A percentile compares a stretch with the other conserved stretches of the same genome.
Conservation (phyloP, 2,797 vertebrate species). For the Antrozous pallidus region DNA sequence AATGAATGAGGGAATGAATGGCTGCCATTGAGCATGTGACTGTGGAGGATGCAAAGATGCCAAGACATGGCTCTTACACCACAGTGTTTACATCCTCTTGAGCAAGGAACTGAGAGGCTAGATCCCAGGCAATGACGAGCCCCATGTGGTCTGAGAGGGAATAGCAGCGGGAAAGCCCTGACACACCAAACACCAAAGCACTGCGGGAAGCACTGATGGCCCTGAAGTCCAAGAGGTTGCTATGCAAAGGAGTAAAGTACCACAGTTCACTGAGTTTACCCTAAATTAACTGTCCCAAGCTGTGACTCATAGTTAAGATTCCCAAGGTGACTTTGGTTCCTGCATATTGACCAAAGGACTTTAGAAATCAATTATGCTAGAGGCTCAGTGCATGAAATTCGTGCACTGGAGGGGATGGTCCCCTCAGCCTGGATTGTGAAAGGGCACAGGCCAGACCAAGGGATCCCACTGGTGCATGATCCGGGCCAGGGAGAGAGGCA, state of each 20-base stretch:
- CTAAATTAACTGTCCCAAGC: background rate
- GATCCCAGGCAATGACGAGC: background rate
- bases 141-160: background rate
- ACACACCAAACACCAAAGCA: background rate
- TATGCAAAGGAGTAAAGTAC: background rate
- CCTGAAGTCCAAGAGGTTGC: background rate
- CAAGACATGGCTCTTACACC: background rate
- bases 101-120: background rate
- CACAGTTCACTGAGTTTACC: background rate
- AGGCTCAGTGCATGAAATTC: no score
- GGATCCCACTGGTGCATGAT: no score
- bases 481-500: no score
- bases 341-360: background rate
- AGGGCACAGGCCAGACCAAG: no score
- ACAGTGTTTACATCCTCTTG: background rate
- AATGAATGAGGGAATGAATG: background rate
- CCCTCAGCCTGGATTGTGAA: no score
- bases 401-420: no score
- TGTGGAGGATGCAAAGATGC: background rate
- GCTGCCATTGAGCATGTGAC: background rate
- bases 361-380: background rate
- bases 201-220: rapidly evolving
- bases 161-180: background rate
- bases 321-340: background rate
- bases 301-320: background rate